Percentiles rank a stretch among this genome's conserved stretches.
phyloP scores from a whole-genome alignment of 2,888 invertebrate genomes.

The Serripes groenlandicus region DNA sequence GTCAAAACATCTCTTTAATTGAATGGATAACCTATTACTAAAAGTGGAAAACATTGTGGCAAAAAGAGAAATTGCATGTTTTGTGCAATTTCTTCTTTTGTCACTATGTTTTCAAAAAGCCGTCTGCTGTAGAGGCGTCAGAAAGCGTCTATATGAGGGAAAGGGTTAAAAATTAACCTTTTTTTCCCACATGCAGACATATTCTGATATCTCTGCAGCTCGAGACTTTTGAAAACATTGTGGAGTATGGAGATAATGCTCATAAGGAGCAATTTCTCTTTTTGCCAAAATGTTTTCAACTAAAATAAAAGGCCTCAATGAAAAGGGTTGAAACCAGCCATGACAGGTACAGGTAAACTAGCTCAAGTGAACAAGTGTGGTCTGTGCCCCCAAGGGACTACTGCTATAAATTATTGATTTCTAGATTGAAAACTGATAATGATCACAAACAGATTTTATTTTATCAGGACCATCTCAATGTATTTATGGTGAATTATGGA shows the following conservation, averaged over 20 bases:
- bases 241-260: too few relatives aligned
- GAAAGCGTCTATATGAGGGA: neutral
- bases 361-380: neutral
- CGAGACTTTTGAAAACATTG: too few relatives aligned
- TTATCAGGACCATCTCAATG: neutral
- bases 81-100: neutral
- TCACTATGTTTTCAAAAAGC: neutral
- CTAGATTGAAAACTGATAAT: conserved; percentile 12
- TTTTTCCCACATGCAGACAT: too few relatives aligned
- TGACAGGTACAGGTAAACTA: neutral
- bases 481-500: neutral
- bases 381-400: neutral
- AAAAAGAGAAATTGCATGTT: neutral
- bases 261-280: too few relatives aligned
- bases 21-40: too few relatives aligned
- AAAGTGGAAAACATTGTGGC: neutral
- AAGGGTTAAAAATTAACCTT: neutral
- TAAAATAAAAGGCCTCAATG: too few relatives aligned
- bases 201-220: too few relatives aligned
- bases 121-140: neutral
- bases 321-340: too few relatives aligned
- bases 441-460: conserved; percentile 17
- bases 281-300: too few relatives aligned
- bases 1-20: too few relatives aligned
- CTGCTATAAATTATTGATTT: conserved; percentile 23